Evolutionary conservation across 2,888 invertebrate species (phyloP).

Genomic region (Pediacus dermestoides): DNA sequence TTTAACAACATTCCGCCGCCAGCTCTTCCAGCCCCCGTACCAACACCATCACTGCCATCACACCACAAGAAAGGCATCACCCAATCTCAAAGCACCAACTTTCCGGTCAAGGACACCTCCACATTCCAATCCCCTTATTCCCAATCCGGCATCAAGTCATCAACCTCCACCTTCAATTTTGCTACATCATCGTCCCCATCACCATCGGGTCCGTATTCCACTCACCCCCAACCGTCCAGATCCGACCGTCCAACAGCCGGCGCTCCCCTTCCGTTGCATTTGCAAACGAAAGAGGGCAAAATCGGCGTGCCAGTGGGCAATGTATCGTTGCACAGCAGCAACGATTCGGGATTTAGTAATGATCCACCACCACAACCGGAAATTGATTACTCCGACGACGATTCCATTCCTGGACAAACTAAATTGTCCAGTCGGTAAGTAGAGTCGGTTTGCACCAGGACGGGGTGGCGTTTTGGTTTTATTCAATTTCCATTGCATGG

Average conservation of each 20-base stretch:
- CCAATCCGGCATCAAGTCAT: conserved; percentile 55
- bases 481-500: conserved; percentile 14
- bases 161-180: conserved; percentile 56
- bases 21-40: conserved; percentile 68
- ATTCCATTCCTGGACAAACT: conserved; percentile 63
- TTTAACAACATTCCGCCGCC: conserved; percentile 67
- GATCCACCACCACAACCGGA: conserved; percentile 84
- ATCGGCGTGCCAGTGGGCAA: conserved; percentile 58
- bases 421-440: conserved; percentile 56
- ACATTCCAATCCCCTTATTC: conserved; percentile 42
- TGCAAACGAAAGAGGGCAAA: conserved; percentile 42
- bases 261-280: conserved; percentile 45
- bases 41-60: conserved; percentile 55
- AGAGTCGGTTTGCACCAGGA: conserved; percentile 4
- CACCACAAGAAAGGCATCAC: conserved; percentile 48
- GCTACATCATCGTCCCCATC: conserved; percentile 42
- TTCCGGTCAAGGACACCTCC: conserved; percentile 43
- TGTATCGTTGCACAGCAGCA: conserved; percentile 82
- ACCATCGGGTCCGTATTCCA: conserved; percentile 43
- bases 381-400: conserved; percentile 87
- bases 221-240: conserved; percentile 46
- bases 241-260: conserved; percentile 44
- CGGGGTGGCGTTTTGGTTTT: too few species aligned
- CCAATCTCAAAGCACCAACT: conserved; percentile 63
- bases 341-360: conserved; percentile 89